Evolutionary conservation across 2,888 invertebrate genomes (phyloP), one percentile per base, ranked within the genome.

Genomic region (Macrosiphum euphorbiae): DNA sequence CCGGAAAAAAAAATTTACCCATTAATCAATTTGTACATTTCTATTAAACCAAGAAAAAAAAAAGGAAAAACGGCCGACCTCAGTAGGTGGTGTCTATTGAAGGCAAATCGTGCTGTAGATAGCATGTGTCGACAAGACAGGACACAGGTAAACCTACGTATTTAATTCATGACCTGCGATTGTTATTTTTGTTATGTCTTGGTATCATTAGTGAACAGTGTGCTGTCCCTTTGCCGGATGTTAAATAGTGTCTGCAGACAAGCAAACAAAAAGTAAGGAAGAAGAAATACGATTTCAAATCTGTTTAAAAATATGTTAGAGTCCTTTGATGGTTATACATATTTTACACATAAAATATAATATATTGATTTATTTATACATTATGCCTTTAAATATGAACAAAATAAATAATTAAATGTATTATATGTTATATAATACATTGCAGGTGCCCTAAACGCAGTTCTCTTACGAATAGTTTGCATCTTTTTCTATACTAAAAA

Each of bases 71-170:
- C n/a, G 58, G 85, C 28, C 1, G 44, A 78, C 20, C 55, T 50
- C 89, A 44, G 84, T 92, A 52, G 78, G 92, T 92, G 88, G 92
- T 58, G 58, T 86, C 61, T n/a, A 67, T 47, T 87, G 47, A 86
- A 86, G 16, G 26, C 24, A 50, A 50, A 50, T 61, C 47, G 50
- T 67, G 52, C 35, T 41, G 84, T 84, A 26, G 50, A 28, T 41
- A 50, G 11, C 28, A 8, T 11, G 28, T 58, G 47, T 61, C 67
- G 84, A 58, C 87, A 87, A 44, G 50, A 50, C 28, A 92, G 47
- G 61, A 44, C 50, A 50, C 28, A 92, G 47, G 61, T 92, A 67
- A 26, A 58, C 55, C 85, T 58, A 26, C 35, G 47, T 20, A 28
- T 91, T 47, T 47, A 41, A 58, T 88, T 44, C 24, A 50, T 50